Percentiles rank a stretch among this genome's conserved stretches.
These are phyloP conservation scores for Ramphastos sulfuratus DNA, from an alignment of 2,113 vertebrate genomes.

Conservation along the genomic window DNA sequence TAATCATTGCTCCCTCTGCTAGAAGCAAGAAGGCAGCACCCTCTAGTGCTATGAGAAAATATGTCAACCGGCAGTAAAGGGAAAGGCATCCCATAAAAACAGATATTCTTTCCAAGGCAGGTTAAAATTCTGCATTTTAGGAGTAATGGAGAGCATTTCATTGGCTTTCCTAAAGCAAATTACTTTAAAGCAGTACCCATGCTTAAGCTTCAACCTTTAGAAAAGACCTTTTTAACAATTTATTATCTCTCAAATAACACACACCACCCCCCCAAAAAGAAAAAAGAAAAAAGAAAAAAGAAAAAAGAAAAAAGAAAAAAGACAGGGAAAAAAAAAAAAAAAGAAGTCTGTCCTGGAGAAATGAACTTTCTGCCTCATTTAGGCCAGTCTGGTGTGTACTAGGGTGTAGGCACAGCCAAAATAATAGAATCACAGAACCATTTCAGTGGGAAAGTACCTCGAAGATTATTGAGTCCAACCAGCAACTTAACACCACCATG, in stretches of 20 bases:
- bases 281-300: no score
- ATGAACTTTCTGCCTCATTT: not conserved
- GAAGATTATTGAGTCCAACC: no score
- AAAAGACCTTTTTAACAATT: not conserved
- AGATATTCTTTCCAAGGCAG: not conserved
- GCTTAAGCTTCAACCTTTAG: not conserved
- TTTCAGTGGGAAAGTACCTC: no score
- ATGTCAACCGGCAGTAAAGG: not conserved
- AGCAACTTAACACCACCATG: no score
- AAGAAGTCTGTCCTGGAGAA: not conserved
- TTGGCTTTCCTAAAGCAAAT: not conserved
- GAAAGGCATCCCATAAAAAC: not conserved
- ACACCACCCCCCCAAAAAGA: no score
- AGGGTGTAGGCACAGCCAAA: not conserved
- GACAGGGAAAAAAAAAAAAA: no score
- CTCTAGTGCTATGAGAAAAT: conserved; percentile 39
- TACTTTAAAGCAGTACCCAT: not conserved
- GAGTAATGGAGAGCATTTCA: not conserved
- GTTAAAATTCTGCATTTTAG: not conserved
- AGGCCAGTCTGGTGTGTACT: not conserved
- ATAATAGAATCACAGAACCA: no score
- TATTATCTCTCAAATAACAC: not conserved
- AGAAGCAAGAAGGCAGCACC: conserved; percentile 58
- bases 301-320: no score
- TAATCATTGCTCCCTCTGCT: not conserved